These are phyloP conservation scores for Drosophila chauvacae DNA, from an alignment of 1,140 invertebrate species.

Conservation along the genomic window DNA sequence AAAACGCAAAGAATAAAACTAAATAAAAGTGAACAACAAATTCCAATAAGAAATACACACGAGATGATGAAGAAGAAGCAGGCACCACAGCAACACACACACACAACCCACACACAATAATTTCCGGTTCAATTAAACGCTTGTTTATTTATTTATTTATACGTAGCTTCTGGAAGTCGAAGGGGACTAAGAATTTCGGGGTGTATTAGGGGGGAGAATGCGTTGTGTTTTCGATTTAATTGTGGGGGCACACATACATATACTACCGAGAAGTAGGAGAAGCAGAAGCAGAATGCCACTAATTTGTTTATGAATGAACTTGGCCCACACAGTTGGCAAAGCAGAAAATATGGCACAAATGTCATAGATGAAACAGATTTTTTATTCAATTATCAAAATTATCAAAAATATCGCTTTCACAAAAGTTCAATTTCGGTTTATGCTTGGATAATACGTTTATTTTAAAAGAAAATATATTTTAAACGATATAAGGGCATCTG, in stretches of 20 bases:
- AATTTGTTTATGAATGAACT: constrained; percentile 75
- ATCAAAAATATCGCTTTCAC: constrained; percentile 2
- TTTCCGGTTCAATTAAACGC: constrained; percentile 83
- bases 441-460: neutral
- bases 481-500: neutral
- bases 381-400: constrained; percentile 14
- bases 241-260: constrained; percentile 27
- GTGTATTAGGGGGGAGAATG: neutral
- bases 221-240: constrained; percentile 58
- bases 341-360: constrained; percentile 25
- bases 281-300: constrained; percentile 29
- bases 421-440: neutral
- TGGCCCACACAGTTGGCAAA: constrained; percentile 20
- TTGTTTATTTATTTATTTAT: constrained; percentile 78
- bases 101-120: constrained; percentile 75
- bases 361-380: constrained; percentile 41
- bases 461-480: neutral
- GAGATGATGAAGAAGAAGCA: constrained; percentile 10
- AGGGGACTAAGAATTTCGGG: neutral
- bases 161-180: neutral
- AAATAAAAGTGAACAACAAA: constrained; percentile 65
- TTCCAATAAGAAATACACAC: constrained; percentile 64
- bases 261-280: neutral
- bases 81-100: constrained; percentile 6
- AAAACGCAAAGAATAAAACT: constrained; percentile 53